A percentile compares a stretch with the other conserved stretches of the same genome.
Conservation (phyloP, 2,888 invertebrate species). For the Apantesis nais region DNA sequence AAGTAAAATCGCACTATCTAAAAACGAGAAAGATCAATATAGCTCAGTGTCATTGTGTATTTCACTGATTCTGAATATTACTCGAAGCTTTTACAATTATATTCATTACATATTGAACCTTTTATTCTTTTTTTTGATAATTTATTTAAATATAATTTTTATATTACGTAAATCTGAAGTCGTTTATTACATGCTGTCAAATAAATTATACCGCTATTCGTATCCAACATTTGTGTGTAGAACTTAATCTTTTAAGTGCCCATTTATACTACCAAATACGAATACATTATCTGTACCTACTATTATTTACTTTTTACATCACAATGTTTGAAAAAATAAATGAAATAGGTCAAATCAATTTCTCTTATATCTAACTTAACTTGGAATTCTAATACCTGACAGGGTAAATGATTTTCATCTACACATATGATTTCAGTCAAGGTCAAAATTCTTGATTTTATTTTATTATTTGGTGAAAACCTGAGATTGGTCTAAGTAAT, state of each 20-base stretch:
- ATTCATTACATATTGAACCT: no score
- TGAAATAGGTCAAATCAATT: background rate
- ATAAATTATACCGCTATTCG: no score
- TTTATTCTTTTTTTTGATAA: no score
- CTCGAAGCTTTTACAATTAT: no score
- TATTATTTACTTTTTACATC: slow-evolving; percentile 1
- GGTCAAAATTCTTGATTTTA: background rate
- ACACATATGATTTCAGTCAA: background rate
- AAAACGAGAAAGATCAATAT: no score
- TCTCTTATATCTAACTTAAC: background rate
- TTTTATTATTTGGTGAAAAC: no score
- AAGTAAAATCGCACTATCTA: no score
- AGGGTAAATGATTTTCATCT: background rate
- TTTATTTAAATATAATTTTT: no score
- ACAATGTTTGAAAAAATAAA: background rate
- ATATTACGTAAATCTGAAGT: background rate
- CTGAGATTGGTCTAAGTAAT: background rate
- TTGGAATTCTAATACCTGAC: background rate
- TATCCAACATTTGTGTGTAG: no score
- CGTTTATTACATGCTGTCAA: no score
- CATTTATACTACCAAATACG: slow-evolving; percentile 22
- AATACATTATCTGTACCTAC: slow-evolving; percentile 16
- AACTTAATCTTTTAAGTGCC: slow-evolving; percentile 42
- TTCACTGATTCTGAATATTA: no score
- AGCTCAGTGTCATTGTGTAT: no score